Base-by-base conservation (phyloP, 2,113 vertebrate genomes). In the Silurus meridionalis region DNA sequence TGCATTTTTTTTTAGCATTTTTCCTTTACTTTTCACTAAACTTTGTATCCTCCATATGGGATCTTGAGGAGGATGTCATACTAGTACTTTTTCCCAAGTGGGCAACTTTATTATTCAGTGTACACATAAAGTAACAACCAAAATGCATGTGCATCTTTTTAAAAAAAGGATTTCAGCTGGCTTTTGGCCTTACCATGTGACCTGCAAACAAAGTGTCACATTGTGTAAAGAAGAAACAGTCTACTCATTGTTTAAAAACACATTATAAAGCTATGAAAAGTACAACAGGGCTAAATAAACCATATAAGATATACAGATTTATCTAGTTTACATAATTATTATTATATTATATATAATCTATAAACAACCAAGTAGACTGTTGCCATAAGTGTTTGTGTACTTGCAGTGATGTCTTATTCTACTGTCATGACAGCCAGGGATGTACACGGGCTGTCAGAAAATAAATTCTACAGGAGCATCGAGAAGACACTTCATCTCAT, bases 121-220 rank as follows among this genome's bases (percentile, higher is more conserved):
- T 53, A 66, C 83, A 69, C 80, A 79, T 37, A 58, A 83, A 84
- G 79, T 52, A 78, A 63, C 80, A 78, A 61, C 69, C 84, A 48
- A 60, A 66, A 25, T 53, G 10, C 9, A 71, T 50, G 53, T 63
- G 19, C 69, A 9, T 67, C 71, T 21, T 79, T 82, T 28, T 64
- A 55, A 50, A 83, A 86, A 81, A 80, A 55, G 53, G 25, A 55
- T 57, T 17, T 46, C 72, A 75, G 13, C 52, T 57, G 75, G 52
- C 75, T 15, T 79, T 52, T 52, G 50, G 23, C 19, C 4, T 79
- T 19, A 58, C 87, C 53, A 87, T 53, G 87, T 77, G 82, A 85
- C 57, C 46, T 21, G 50, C 50, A 83, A 37, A 87, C 77, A 67
- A 83, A 79, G 85, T 48, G 53, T 75, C 37, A 83, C 46, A 52